Evolutionary conservation across 2,797 vertebrate genomes (phyloP), one percentile per base, ranked within the genome.

Genomic region (Corythornis leucogaster): DNA sequence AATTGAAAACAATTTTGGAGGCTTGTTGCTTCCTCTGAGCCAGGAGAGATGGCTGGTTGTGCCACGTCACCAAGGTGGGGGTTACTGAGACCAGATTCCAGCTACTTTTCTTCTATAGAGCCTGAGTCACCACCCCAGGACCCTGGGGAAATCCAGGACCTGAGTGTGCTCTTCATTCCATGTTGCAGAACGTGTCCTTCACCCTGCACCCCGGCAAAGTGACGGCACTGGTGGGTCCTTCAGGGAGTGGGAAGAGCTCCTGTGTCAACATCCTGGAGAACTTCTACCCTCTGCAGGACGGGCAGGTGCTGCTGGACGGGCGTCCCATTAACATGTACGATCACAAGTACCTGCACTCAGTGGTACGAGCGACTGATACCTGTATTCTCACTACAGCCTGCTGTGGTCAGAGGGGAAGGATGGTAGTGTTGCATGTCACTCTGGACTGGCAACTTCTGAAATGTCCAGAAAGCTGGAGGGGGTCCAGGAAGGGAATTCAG

Each of bases 221-320:
- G 87, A 99, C 99, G 0, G 99, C 99, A 0, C 97, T 99, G 20
- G 99, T 99, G 89, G 99, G 99, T 16, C 98, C 99, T 17, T 99
- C 99, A 0, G 99, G 99, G 87, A 99, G 99, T 0, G 99, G 99
- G 21, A 99, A 99, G 96, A 99, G 99, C 89, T 99, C 99, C 50
- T 99, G 99, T 8, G 98, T 99, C 95, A 98, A 98, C 96, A 98
- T 99, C 78, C 95, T 99, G 95, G 99, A 99, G 96, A 99, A 99
- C 93, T 99, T 99, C 94, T 99, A 99, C 96, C 97, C 97, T 3
- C 98, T 99, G 76, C 98, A 98, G 89, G 97, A 97, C 0, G 99
- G 99, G 91, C 98, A 98, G 14, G 98, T 99, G 91, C 97, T 99
- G 80, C 98, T 99, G 97, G 99, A 99, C 2, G 98, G 98, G 46